phyloP scores from a whole-genome alignment of 2,888 invertebrate genomes.

The Metopia argyrocephala region DNA sequence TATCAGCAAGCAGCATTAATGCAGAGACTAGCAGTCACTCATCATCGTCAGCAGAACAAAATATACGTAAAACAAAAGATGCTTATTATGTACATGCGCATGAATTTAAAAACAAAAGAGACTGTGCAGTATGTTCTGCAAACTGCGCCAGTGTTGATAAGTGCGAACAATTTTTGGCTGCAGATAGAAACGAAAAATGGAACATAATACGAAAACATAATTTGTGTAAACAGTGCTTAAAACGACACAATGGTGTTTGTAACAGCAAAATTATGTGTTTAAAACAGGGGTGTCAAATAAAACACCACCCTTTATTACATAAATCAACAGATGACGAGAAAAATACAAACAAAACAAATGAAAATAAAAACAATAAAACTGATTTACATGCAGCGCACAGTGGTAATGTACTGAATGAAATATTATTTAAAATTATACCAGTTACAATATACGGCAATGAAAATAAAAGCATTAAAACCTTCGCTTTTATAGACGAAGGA shows the following conservation, averaged over 20 bases:
- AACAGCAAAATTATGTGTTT: slow-evolving; percentile 10
- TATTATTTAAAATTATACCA: slow-evolving; percentile 45
- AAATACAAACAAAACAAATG: neutral
- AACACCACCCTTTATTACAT: slow-evolving; percentile 43
- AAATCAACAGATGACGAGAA: neutral
- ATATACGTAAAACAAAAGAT: slow-evolving; percentile 1
- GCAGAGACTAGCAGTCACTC: neutral
- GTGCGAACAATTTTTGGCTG: slow-evolving; percentile 21
- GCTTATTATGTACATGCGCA: neutral
- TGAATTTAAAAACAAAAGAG: neutral
- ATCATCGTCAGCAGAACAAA: neutral
- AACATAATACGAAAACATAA: slow-evolving; percentile 20
- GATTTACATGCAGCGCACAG: slow-evolving; percentile 20
- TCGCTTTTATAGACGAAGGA: slow-evolving; percentile 47
- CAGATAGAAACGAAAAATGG: slow-evolving; percentile 20
- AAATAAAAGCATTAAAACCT: slow-evolving; percentile 50
- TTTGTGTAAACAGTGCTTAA: slow-evolving; percentile 24
- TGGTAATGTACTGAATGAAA: neutral
- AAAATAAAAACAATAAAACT: neutral
- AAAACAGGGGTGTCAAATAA: slow-evolving; percentile 17
- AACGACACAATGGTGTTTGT: slow-evolving; percentile 12
- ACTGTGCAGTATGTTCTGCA: slow-evolving; percentile 1
- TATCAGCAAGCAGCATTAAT: slow-evolving; percentile 26
- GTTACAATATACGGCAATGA: slow-evolving; percentile 21
- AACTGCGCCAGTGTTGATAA: slow-evolving; percentile 8